Percentiles rank a stretch among this genome's conserved stretches.
Evolutionary conservation across 2,797 vertebrate genomes (phyloP).

Genomic region (Leptoclinus maculatus): DNA sequence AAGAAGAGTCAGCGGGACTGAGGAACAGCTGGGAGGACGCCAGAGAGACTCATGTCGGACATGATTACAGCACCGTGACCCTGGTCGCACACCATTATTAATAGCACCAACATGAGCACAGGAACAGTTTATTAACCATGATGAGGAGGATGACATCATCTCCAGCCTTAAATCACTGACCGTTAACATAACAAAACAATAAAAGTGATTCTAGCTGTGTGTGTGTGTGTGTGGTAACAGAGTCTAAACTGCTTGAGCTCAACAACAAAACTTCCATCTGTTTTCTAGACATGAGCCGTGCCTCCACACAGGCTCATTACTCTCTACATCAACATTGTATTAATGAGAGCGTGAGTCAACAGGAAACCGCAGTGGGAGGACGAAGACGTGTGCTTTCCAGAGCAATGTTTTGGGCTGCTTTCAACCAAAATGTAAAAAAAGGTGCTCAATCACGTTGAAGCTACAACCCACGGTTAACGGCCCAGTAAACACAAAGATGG

Average conservation of each 20-base stretch:
- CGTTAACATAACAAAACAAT: slow-evolving; percentile 52
- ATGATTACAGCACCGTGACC: slow-evolving; percentile 54
- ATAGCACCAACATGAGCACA: slow-evolving; percentile 43
- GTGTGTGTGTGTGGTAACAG: neutral
- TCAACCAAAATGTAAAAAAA: neutral
- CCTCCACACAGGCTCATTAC: slow-evolving; percentile 19
- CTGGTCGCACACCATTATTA: slow-evolving; percentile 61
- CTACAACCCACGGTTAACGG: neutral
- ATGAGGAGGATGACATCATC: slow-evolving; percentile 64
- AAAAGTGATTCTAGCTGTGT: slow-evolving; percentile 22
- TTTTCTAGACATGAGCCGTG: slow-evolving; percentile 39
- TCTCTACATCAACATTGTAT: slow-evolving; percentile 27
- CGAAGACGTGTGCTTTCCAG: slow-evolving; percentile 19
- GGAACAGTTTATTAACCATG: slow-evolving; percentile 50
- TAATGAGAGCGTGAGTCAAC: slow-evolving; percentile 46
- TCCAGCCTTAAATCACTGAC: slow-evolving; percentile 44
- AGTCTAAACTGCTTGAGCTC: slow-evolving; percentile 42
- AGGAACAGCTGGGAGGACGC: slow-evolving; percentile 18
- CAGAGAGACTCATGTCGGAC: slow-evolving; percentile 29
- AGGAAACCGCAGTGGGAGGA: slow-evolving; percentile 45
- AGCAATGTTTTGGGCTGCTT: slow-evolving; percentile 4
- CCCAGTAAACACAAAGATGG: neutral
- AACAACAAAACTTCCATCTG: slow-evolving; percentile 44
- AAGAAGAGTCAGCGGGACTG: slow-evolving; percentile 23
- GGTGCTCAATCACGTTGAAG: neutral